These are phyloP conservation scores for Pterocles gutturalis DNA, from an alignment of 2,113 vertebrate species.

Conservation along the genomic window DNA sequence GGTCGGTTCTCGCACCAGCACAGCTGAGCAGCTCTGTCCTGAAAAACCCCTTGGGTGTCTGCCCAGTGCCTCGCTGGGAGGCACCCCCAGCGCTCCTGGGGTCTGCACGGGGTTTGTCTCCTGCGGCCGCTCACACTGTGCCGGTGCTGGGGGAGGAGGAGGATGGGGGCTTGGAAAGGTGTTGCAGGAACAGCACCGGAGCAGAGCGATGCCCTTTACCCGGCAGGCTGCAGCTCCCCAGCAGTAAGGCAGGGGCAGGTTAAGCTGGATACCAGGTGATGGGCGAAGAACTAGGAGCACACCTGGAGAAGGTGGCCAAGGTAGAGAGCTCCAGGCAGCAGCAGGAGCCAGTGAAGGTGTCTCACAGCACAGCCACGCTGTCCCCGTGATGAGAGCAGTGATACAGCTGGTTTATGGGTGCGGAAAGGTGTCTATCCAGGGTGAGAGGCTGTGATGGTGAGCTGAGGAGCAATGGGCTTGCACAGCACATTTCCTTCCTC, in stretches of 20 bases:
- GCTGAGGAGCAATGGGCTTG: not conserved
- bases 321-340: not conserved
- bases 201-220: accelerated
- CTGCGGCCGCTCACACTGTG: accelerated
- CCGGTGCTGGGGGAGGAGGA: not conserved
- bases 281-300: accelerated
- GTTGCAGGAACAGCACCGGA: accelerated
- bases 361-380: accelerated
- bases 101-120: not conserved
- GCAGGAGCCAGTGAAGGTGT: not conserved
- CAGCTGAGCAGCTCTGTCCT: accelerated
- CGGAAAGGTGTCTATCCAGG: not conserved
- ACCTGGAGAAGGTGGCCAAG: not conserved
- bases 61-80: not conserved
- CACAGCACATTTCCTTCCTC: accelerated
- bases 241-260: not conserved
- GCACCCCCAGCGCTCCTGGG: too few relatives aligned
- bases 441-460: not conserved
- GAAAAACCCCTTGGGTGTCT: accelerated
- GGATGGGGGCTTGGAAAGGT: not conserved
- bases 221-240: not conserved
- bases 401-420: accelerated
- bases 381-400: accelerated
- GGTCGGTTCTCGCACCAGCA: not conserved
- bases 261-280: accelerated